Evolutionary conservation across 2,888 invertebrate genomes (phyloP).

Genomic region (Trichogramma evanescens): DNA sequence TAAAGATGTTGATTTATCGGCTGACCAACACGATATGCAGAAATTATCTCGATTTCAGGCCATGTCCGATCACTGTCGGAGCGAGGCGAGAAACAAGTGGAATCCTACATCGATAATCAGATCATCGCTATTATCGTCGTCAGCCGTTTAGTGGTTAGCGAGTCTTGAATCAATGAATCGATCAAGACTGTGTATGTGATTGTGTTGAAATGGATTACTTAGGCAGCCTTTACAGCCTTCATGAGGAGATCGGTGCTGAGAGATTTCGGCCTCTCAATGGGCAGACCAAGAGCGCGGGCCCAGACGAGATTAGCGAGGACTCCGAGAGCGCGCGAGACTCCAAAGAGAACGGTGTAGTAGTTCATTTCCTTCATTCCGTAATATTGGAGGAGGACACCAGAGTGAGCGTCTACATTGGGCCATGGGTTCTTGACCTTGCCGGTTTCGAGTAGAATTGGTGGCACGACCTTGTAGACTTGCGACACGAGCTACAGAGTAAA

Average conservation of each 20-base stretch:
- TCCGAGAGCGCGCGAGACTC: constrained; percentile 79
- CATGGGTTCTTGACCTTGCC: constrained; percentile 98
- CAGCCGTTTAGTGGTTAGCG: too few species aligned
- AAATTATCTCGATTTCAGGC: neutral
- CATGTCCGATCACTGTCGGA: too few species aligned
- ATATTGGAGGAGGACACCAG: constrained; percentile 69
- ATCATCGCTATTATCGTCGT: too few species aligned
- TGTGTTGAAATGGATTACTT: neutral
- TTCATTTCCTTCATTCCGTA: constrained; percentile 84
- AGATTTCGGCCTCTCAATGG: constrained; percentile 80
- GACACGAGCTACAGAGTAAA: constrained; percentile 63
- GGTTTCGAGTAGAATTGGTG: constrained; percentile 82
- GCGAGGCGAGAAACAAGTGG: too few species aligned
- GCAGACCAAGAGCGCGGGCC: constrained; percentile 76
- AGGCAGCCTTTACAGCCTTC: constrained; percentile 37
- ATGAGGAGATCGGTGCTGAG: constrained; percentile 50
- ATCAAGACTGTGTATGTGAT: neutral
- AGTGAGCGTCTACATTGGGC: constrained; percentile 97
- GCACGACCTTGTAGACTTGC: constrained; percentile 85
- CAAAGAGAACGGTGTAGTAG: constrained; percentile 85
- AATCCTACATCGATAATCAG: too few species aligned
- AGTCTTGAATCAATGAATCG: neutral
- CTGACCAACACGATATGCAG: neutral
- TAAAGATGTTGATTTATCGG: neutral
- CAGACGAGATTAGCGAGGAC: constrained; percentile 73